These are phyloP conservation scores for Shinisaurus crocodilurus DNA, from an alignment of 2,113 vertebrate genomes.

Conservation along the genomic window DNA sequence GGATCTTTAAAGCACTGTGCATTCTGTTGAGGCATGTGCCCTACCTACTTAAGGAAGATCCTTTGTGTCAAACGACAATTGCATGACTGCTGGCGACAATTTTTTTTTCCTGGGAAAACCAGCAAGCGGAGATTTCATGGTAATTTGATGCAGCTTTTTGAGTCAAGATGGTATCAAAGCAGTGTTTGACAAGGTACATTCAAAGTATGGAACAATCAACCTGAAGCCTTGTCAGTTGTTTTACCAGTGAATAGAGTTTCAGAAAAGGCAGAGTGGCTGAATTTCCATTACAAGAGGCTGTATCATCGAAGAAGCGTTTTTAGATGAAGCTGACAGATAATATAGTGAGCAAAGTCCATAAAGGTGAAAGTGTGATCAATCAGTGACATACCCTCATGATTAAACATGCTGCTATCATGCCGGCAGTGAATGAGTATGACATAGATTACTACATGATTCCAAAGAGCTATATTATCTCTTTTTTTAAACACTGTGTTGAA, in stretches of 20 bases:
- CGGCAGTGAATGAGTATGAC: background rate
- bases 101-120: slow-evolving; percentile 35
- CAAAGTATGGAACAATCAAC: slow-evolving; percentile 59
- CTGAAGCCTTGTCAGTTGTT: slow-evolving; percentile 46
- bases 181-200: slow-evolving; percentile 48
- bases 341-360: background rate
- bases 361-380: slow-evolving; percentile 5
- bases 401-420: background rate
- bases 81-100: slow-evolving; percentile 3
- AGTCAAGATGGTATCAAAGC: slow-evolving; percentile 44
- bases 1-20: background rate
- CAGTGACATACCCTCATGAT: background rate
- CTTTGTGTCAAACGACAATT: slow-evolving; percentile 34
- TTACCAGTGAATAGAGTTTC: slow-evolving; percentile 43
- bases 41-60: slow-evolving; percentile 40
- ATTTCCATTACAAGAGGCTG: slow-evolving; percentile 36
- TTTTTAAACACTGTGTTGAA: slow-evolving; percentile 6
- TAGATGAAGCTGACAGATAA: slow-evolving; percentile 48
- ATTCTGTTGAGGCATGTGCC: background rate
- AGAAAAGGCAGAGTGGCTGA: slow-evolving; percentile 13
- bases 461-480: slow-evolving; percentile 1
- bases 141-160: slow-evolving; percentile 53
- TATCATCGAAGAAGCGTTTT: slow-evolving; percentile 42
- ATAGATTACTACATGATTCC: slow-evolving; percentile 29
- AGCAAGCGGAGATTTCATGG: slow-evolving; percentile 51